phyloP scores from a whole-genome alignment of 30 jellyfish, hydroid and myxozoan species.

The Chironex yamaguchii region DNA sequence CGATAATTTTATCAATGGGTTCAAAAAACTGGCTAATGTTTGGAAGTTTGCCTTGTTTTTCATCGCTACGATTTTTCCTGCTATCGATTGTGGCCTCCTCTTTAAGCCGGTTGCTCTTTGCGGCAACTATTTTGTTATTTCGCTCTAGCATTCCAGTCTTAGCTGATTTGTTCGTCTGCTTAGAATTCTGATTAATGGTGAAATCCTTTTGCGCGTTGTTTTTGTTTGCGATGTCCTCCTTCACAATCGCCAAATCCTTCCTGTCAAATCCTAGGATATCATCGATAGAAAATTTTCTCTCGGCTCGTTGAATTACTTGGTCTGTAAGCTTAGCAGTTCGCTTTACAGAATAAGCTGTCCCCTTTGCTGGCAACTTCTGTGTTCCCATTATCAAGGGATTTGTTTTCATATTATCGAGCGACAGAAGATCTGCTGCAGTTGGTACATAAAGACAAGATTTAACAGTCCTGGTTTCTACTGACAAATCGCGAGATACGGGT shows the following conservation, averaged over 20 bases:
- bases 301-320: not conserved
- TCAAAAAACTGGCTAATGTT: slow-evolving; percentile 84
- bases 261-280: not conserved
- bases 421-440: not conserved
- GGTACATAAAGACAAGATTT: not conserved
- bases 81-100: not conserved
- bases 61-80: not conserved
- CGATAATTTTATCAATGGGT: slow-evolving; percentile 76
- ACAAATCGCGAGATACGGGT: slow-evolving; percentile 21
- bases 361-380: not conserved
- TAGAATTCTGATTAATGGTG: not conserved
- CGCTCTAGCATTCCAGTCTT: slow-evolving; percentile 28
- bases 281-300: slow-evolving; percentile 30
- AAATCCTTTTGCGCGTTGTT: slow-evolving; percentile 32
- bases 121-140: slow-evolving; percentile 52
- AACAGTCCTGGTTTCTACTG: not conserved
- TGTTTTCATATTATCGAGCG: not conserved
- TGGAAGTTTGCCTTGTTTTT: slow-evolving; percentile 55
- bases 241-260: not conserved
- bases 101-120: slow-evolving; percentile 10
- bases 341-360: not conserved
- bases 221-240: slow-evolving; percentile 54
- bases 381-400: not conserved
- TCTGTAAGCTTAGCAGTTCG: not conserved
- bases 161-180: not conserved